Conservation (phyloP, 2,113 vertebrate species). For the Casuarius casuarius region DNA sequence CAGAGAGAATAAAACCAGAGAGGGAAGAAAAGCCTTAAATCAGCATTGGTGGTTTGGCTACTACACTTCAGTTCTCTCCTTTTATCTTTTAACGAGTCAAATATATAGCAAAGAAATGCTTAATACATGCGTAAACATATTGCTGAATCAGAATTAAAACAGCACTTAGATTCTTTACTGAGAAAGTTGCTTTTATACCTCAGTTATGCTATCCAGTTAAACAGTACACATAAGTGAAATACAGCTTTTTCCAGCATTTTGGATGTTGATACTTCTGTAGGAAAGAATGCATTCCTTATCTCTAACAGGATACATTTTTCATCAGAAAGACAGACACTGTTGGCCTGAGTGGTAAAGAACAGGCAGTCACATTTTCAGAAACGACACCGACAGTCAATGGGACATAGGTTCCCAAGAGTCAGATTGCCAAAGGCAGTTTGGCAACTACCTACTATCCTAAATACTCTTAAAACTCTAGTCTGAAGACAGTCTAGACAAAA, state of each 20-base stretch:
- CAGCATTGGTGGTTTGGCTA: constrained; percentile 26
- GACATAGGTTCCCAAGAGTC: neutral
- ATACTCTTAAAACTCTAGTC: neutral
- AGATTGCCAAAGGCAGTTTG: neutral
- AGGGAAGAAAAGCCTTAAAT: constrained; percentile 45
- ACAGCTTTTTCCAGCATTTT: neutral
- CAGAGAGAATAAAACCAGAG: constrained; percentile 25
- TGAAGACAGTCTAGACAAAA: neutral
- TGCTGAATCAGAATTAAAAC: constrained; percentile 42
- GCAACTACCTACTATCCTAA: neutral
- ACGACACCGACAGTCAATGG: neutral
- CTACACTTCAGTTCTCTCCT: neutral
- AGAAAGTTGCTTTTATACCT: constrained; percentile 28
- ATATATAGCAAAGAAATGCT: constrained; percentile 47
- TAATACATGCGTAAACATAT: neutral
- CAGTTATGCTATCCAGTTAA: neutral
- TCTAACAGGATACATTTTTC: neutral
- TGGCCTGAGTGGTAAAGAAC: neutral
- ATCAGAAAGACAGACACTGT: neutral
- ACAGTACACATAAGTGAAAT: neutral
- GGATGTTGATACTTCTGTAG: neutral
- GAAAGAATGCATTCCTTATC: neutral
- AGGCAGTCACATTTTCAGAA: neutral
- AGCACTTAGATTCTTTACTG: neutral
- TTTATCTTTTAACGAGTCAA: constrained; percentile 21